Conservation (phyloP, 2,797 vertebrate species). For the Lacerta bilineata region DNA sequence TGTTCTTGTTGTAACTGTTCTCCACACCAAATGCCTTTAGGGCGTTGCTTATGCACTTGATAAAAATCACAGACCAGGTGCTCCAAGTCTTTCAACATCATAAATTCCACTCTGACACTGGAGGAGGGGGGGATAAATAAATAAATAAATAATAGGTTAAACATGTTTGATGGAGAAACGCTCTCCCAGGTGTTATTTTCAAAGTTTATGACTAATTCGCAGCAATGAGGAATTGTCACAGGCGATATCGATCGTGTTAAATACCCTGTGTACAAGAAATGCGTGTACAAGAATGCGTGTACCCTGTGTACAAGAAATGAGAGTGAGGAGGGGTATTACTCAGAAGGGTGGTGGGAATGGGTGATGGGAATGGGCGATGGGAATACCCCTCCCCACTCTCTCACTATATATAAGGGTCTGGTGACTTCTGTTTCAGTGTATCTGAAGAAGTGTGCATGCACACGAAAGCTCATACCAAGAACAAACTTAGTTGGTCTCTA, state of each 20-base stretch:
- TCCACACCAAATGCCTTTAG: slow-evolving; percentile 73
- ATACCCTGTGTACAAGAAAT: slow-evolving; percentile 71
- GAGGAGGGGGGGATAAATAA: slow-evolving; percentile 55
- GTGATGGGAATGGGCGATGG: too few relatives aligned
- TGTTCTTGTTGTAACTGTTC: slow-evolving; percentile 72
- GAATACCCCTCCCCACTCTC: too few relatives aligned
- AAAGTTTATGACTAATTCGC: slow-evolving; percentile 78
- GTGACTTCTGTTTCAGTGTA: too few relatives aligned
- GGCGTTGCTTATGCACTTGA: slow-evolving; percentile 85
- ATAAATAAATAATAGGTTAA: slow-evolving; percentile 78
- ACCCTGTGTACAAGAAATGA: slow-evolving; percentile 68
- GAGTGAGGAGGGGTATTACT: too few relatives aligned
- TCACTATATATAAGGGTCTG: too few relatives aligned
- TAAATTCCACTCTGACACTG: slow-evolving; percentile 87
- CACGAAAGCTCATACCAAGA: too few relatives aligned
- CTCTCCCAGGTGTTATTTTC: slow-evolving; percentile 84
- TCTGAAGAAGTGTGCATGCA: too few relatives aligned
- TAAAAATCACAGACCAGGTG: slow-evolving; percentile 91
- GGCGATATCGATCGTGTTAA: slow-evolving; percentile 81
- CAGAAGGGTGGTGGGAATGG: too few relatives aligned
- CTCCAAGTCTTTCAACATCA: slow-evolving; percentile 89
- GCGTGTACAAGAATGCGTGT: too few relatives aligned
- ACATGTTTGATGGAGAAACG: slow-evolving; percentile 73
- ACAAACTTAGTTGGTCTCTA: too few relatives aligned
- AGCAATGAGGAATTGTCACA: slow-evolving; percentile 74